These are phyloP conservation scores for Piaya cayana DNA, from an alignment of 2,113 vertebrate species.

Conservation along the genomic window DNA sequence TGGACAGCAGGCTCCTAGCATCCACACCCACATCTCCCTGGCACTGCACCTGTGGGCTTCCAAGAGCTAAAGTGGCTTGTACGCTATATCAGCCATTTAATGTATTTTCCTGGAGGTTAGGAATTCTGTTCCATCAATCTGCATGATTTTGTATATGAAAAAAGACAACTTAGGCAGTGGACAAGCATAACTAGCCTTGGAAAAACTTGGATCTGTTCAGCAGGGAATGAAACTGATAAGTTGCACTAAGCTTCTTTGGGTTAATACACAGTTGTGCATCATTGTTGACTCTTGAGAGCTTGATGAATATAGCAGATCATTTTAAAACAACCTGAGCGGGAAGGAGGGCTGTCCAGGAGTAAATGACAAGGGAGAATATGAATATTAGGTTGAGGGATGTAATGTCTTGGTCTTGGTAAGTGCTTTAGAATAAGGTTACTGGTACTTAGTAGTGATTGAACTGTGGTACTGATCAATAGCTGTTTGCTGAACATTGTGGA, in stretches of 20 bases:
- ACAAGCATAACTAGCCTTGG: rapidly evolving
- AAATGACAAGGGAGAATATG: neutral
- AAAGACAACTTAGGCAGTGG: neutral
- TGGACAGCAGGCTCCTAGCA: neutral
- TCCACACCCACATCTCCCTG: neutral
- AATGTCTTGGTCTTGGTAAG: neutral
- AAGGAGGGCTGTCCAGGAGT: neutral
- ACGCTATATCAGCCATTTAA: neutral
- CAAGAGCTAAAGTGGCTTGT: neutral
- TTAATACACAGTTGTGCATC: rapidly evolving
- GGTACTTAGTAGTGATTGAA: neutral
- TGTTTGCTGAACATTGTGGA: neutral
- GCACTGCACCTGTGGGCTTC: rapidly evolving
- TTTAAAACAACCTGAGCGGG: neutral
- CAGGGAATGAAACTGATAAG: neutral
- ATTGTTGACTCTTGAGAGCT: neutral
- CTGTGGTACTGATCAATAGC: neutral
- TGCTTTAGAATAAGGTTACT: neutral
- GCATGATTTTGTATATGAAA: neutral
- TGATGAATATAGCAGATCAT: no score
- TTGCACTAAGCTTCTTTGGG: rapidly evolving
- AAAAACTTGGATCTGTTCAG: neutral
- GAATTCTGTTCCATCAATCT: neutral
- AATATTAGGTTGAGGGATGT: neutral
- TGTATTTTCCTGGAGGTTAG: neutral